Conservation (phyloP, 2,113 vertebrate genomes). For the Nannobrachium achirus region DNA sequence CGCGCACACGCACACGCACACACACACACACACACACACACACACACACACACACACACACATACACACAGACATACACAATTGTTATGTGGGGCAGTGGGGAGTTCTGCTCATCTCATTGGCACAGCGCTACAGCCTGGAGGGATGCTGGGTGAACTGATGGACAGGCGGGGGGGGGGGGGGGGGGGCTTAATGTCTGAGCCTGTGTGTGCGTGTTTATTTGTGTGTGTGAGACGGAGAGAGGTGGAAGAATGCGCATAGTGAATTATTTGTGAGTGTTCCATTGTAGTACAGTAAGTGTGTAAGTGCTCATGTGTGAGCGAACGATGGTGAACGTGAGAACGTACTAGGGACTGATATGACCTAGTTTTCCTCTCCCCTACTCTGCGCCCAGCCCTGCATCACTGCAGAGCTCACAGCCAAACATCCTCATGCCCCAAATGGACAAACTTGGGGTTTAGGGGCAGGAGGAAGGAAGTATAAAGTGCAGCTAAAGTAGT, state of each 20-base stretch:
- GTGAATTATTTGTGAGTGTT: too few relatives aligned
- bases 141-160: constrained; percentile 37
- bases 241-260: too few relatives aligned
- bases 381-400: constrained; percentile 25
- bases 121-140: constrained; percentile 44
- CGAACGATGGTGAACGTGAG: constrained; percentile 19
- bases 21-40: neutral
- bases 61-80: too few relatives aligned
- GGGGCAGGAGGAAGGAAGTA: too few relatives aligned
- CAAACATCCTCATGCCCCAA: neutral
- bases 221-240: constrained; percentile 6
- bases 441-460: too few relatives aligned
- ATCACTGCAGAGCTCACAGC: constrained; percentile 1
- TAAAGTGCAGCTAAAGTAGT: too few relatives aligned
- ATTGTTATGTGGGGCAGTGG: constrained; percentile 44
- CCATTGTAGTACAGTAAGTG: constrained; percentile 27
- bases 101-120: constrained; percentile 48
- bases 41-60: neutral
- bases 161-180: constrained; percentile 40
- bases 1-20: neutral
- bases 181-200: neutral
- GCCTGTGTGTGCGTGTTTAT: constrained; percentile 17
- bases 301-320: constrained; percentile 26
- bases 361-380: constrained; percentile 59
- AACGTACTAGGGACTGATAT: constrained; percentile 9